Base-by-base conservation (phyloP, 1,140 invertebrate genomes). In the Drosophila tani region DNA sequence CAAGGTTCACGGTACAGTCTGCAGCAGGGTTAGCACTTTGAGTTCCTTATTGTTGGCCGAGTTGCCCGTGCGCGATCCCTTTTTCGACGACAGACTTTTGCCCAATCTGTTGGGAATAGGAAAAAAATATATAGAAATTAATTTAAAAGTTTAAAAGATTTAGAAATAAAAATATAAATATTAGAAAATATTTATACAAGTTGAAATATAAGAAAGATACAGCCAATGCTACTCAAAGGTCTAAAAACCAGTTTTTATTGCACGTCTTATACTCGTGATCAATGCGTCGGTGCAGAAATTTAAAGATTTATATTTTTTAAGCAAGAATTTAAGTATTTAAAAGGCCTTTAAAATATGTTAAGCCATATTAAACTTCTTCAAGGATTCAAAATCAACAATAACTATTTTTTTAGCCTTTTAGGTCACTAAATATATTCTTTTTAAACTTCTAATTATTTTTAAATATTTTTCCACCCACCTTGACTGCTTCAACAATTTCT, bases 21-120 rank as follows among this genome's bases (percentile, higher is more conserved):
- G 95, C 78, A 96, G 93, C 71, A 95, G 95, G 19, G 96, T 96
- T 17, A 96, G 93, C n/a, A 96, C 96, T 93, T 96, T 94, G 51
- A 96, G 93, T 94, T 96, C 96, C 91, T 96, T 93, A 58, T 94
- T 93, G 91, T 96, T 96, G 86, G 95, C 96, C 90, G 95, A 93
- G 92, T 96, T 96, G 76, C 95, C 96, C 63, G 94, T 94, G 35
- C 96, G 93, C 79, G 95, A 96, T 56, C 95, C 96, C 94, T 95
- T 95, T 59, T 94, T 93, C 60, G 95, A 95, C 57, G 93, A 84
- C n/a, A 96, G 94, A 92, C 95, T 95, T 93, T 95, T 95, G 63
- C 94, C 93, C 83, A 96, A 94, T 91, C 95, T 96, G 74, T 19
- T n/a, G 8, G 24, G 3, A 2, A 41, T 15, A 27, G 35, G 15